Percentiles rank a stretch among this genome's conserved stretches.
These are phyloP conservation scores for Hyles euphorbiae DNA, from an alignment of 1,140 invertebrate genomes.

Conservation along the genomic window DNA sequence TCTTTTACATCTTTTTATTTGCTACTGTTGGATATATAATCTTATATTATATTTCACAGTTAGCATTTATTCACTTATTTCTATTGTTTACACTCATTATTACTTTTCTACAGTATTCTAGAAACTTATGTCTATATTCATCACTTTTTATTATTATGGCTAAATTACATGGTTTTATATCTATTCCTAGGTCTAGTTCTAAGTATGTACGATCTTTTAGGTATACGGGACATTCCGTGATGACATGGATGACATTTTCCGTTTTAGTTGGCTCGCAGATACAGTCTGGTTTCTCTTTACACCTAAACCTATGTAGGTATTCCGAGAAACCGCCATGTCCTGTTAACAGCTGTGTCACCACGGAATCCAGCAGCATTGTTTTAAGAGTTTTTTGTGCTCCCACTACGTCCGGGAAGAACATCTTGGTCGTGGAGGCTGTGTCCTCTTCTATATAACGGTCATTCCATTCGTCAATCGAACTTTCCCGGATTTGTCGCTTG, in stretches of 20 bases:
- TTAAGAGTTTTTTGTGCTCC: not conserved
- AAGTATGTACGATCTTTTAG: too few relatives aligned
- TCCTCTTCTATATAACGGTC: constrained; percentile 1
- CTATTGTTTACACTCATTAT: too few relatives aligned
- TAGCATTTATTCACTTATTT: too few relatives aligned
- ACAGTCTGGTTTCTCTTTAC: constrained; percentile 2
- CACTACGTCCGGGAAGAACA: constrained; percentile 7
- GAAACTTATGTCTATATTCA: too few relatives aligned
- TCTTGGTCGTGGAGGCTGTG: constrained; percentile 2
- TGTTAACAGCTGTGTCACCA: constrained; percentile 2
- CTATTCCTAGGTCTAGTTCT: too few relatives aligned
- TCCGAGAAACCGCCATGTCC: constrained; percentile 12
- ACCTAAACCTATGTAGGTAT: constrained; percentile 5
- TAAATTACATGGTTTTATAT: too few relatives aligned
- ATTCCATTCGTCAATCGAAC: constrained; percentile 13
- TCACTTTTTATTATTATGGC: too few relatives aligned
- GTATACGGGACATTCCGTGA: too few relatives aligned
- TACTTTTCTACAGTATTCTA: too few relatives aligned
- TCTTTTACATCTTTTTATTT: too few relatives aligned
- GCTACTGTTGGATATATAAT: too few relatives aligned
- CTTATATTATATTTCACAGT: too few relatives aligned
- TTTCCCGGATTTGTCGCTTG: constrained; percentile 7
- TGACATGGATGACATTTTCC: constrained; percentile 7
- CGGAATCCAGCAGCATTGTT: not conserved
- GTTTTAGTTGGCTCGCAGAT: not conserved